Percentiles rank a stretch among this genome's conserved stretches.
Evolutionary conservation across 2,888 invertebrate genomes (phyloP).

Genomic region (Dione vanillae): DNA sequence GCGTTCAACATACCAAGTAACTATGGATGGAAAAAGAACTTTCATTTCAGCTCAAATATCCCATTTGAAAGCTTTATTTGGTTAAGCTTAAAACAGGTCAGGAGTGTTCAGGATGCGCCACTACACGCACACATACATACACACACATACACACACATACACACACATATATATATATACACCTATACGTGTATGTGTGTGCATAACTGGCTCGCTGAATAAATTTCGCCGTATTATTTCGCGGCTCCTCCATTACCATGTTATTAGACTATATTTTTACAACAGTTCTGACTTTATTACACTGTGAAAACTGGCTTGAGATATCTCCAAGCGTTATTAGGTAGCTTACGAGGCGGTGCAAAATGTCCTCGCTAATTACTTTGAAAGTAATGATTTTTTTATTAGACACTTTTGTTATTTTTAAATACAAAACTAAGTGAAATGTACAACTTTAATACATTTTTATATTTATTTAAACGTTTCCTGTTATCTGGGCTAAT

Average conservation of each 20-base stretch:
- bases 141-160: no score
- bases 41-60: neutral
- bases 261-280: slow-evolving; percentile 23
- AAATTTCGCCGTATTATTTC: slow-evolving; percentile 13
- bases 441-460: no score
- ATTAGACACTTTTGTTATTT: no score
- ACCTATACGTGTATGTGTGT: neutral
- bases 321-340: no score
- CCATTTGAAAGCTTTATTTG: slow-evolving; percentile 4
- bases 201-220: neutral
- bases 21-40: neutral
- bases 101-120: neutral
- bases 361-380: no score
- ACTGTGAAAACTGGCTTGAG: neutral
- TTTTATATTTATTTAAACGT: no score
- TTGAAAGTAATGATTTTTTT: no score
- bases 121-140: neutral
- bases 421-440: no score
- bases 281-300: neutral
- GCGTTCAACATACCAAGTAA: neutral
- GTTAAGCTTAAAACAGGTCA: neutral
- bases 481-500: no score
- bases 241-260: slow-evolving; percentile 15
- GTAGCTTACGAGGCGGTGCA: no score
- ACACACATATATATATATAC: no score